Evolutionary conservation across 2,113 vertebrate species (phyloP), one percentile per base, ranked within the genome.

Genomic region (Geococcyx californianus): DNA sequence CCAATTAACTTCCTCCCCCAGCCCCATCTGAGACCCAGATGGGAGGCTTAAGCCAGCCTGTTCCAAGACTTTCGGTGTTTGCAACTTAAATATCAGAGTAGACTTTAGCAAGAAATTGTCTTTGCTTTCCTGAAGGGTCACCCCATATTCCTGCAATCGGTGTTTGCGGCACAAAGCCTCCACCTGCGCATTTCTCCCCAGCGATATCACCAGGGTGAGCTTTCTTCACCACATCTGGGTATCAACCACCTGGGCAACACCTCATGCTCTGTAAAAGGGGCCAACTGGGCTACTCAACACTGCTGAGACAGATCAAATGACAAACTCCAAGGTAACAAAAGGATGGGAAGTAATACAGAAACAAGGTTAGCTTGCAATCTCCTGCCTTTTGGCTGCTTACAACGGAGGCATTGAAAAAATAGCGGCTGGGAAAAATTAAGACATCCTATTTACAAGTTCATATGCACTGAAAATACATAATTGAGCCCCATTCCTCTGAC

Each of bases 381-480:
- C 72, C 63, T 49, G 69, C 45, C 82, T 75, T 87, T 25, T 33
- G 52, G 64, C 76, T 91, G 60, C 81, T 83, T 55, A 58, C 36
- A 76, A 80, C 0, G 0, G 54, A 83, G 42, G 52, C 47, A 44
- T 77, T 56, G 25, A 81, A 95, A 96, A 93, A 80, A 51, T 0
- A 89, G 54, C 6, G 0, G 16, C 3, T 66, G 86, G 87, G 80
- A 56, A 64, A 88, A 78, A 91, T 77, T 8, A 82, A 91, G 84
- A 90, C 70, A 70, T 83, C 76, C 81, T 95, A 96, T 93, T 95
- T 95, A 96, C 93, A 96, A 86, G 52, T 81, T 81, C 52, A 66
- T 94, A 42, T 42, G 92, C 59, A 77, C 73, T 84, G 83, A 36
- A 72, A 72, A 89, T 90, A 91, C 87, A 88, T 45, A 36, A 77